These are phyloP conservation scores for Disparrhopalites patrizii DNA, from an alignment of 2,888 invertebrate species.

Conservation along the genomic window DNA sequence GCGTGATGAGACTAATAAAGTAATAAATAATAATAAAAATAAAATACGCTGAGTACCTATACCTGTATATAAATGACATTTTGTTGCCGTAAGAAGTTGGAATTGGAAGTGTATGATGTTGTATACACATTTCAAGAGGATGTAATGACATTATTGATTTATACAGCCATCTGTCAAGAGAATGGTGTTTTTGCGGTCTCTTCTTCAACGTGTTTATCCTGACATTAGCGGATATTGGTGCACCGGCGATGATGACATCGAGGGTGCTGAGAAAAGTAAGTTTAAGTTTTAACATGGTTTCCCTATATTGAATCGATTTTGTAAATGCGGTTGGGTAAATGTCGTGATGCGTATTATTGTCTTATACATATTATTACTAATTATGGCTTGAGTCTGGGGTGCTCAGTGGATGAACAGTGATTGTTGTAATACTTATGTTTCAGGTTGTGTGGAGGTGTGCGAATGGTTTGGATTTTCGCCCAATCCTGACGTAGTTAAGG, in stretches of 20 bases:
- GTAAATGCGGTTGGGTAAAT: too few species aligned
- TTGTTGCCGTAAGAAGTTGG: background rate
- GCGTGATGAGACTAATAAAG: background rate
- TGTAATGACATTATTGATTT: background rate
- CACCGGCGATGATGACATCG: background rate
- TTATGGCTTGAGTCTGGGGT: too few species aligned
- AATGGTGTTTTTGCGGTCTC: background rate
- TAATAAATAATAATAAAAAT: background rate
- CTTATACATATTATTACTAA: too few species aligned
- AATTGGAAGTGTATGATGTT: background rate
- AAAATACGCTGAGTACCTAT: background rate
- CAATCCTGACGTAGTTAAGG: constrained; percentile 10
- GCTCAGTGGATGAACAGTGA: background rate
- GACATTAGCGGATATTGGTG: constrained; percentile 15
- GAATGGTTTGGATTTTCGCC: constrained; percentile 25
- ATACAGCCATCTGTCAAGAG: constrained; percentile 3
- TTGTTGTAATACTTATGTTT: background rate
- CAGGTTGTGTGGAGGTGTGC: constrained; percentile 18
- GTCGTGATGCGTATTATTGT: too few species aligned
- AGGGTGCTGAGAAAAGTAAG: constrained; percentile 14
- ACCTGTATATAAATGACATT: too few species aligned
- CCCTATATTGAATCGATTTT: too few species aligned
- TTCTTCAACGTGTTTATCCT: constrained; percentile 8
- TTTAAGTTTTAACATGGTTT: too few species aligned
- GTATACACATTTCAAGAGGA: too few species aligned